Evolutionary conservation across 2,797 vertebrate genomes (phyloP), one percentile per base, ranked within the genome.

Genomic region (Anguilla megastoma): DNA sequence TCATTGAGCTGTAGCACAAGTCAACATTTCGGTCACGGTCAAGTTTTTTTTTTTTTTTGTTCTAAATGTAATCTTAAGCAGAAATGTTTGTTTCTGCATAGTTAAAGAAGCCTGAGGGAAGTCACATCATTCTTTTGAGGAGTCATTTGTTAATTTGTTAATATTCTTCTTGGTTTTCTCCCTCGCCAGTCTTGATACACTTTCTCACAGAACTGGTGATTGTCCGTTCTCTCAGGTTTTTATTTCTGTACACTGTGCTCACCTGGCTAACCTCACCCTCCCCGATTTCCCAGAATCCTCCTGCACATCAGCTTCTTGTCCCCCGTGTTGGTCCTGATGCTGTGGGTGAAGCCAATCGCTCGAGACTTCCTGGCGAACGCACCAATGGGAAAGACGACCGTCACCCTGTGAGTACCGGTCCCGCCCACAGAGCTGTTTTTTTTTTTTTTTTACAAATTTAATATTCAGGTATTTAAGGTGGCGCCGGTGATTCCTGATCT

Each of bases 291-390:
- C 91, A 99, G 98, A 96, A 90, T 98, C 88, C 94, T 98, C 82
- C 95, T 99, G 54, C 97, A 99, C n/a, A 41, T 93, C 86, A 96
- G 97, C 88, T 99, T 99, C 93, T 90, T 99, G 86, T 97, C 98
- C 0, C 98, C 98, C 0, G 92, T 99, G 86, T 82, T 98, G 0
- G 93, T 97, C 66, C 87, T 99, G 89, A 90, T 98, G 89, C 90
- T 99, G 84, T 99, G 98, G 98, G 94, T 98, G 83, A 98, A 97
- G 92, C 98, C 98, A 5, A 95, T 99, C 2, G 96, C 97, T 0
- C 95, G 98, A 82, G 98, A 99, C 91, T 97, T 99, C 91, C 93
- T 99, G 87, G 96, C 94, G 41, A 97, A 95, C 0, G 96, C 97
- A 0, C 98, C 98, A 0, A 88, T 97, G 93, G 97, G 97, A 91